phyloP scores from a whole-genome alignment of 1,140 invertebrate genomes.

The Trichogramma pretiosum region DNA sequence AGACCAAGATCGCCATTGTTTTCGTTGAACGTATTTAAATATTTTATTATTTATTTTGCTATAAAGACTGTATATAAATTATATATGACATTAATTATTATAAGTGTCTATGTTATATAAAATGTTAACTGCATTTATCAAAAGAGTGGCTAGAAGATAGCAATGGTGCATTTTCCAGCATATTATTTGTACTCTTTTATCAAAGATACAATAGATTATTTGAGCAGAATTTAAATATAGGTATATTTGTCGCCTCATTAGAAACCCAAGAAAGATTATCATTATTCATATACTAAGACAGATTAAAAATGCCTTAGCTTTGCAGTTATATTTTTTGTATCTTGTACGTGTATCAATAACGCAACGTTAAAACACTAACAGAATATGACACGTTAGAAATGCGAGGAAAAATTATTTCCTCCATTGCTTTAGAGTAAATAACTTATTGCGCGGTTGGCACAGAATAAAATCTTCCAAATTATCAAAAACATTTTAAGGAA shows the following conservation, averaged over 20 bases:
- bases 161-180: conserved; percentile 11
- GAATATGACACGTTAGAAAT: conserved; percentile 3
- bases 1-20: conserved; percentile 20
- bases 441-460: too few species aligned
- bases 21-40: conserved; percentile 15
- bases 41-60: conserved; percentile 20
- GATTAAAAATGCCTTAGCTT: conserved; percentile 27
- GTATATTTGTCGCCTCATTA: too few species aligned
- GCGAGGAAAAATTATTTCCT: conserved; percentile 5
- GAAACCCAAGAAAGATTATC: too few species aligned
- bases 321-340: conserved; percentile 33
- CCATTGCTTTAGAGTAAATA: conserved; percentile 7
- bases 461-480: too few species aligned
- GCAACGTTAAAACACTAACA: conserved; percentile 7
- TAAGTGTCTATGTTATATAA: conserved; percentile 27
- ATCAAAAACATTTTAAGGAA: too few species aligned
- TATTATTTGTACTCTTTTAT: conserved; percentile 5
- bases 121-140: conserved; percentile 27
- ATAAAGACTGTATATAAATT: conserved; percentile 19
- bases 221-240: too few species aligned
- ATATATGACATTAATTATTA: conserved; percentile 21
- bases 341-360: conserved; percentile 18
- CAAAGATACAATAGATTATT: neutral
- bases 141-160: conserved; percentile 13
- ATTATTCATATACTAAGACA: too few species aligned